phyloP scores from a whole-genome alignment of 2,113 vertebrate species.

The Brienomyrus longianalis region DNA sequence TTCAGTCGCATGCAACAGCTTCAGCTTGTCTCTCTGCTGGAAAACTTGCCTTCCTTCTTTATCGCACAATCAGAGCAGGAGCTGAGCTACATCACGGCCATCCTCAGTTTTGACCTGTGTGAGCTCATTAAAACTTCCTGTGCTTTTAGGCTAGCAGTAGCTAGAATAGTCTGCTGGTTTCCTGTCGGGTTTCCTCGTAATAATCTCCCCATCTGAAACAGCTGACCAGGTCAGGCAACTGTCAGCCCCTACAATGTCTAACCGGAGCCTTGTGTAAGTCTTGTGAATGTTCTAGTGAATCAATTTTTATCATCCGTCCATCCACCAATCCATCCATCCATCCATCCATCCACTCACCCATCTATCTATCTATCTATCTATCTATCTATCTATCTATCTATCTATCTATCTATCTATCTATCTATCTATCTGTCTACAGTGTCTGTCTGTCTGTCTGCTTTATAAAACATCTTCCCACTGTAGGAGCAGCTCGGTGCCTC shows the following conservation, averaged over 20 bases:
- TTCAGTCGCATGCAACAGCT: neutral
- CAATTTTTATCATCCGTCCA: neutral
- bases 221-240: neutral
- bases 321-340: neutral
- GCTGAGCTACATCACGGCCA: neutral
- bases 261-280: neutral
- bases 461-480: neutral
- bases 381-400: neutral
- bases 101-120: neutral
- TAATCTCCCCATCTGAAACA: neutral
- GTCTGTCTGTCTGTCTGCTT: neutral
- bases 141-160: neutral
- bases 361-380: too few species aligned
- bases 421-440: neutral
- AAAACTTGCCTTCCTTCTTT: neutral
- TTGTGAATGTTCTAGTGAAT: neutral
- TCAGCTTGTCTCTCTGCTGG: neutral
- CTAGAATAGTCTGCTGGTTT: neutral
- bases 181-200: neutral
- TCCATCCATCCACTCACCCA: neutral
- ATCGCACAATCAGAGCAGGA: neutral
- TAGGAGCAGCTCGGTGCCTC: neutral
- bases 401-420: neutral
- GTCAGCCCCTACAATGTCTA: neutral
- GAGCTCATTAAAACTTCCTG: neutral